Evolutionary conservation across 2,113 vertebrate species (phyloP).

Genomic region (Himantopus leucocephalus): DNA sequence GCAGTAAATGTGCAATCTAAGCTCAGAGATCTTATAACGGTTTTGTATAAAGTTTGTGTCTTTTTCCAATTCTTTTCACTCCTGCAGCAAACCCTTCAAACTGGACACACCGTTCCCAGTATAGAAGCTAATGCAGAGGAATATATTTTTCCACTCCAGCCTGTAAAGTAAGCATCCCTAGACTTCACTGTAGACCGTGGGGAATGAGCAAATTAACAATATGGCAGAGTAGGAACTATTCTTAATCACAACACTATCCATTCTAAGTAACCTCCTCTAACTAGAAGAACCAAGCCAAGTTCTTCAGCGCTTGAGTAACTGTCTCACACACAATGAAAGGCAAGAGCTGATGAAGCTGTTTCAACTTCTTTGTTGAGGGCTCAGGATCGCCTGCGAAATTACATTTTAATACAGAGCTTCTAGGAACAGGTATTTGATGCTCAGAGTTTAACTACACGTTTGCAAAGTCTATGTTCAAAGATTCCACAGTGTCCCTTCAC

Average conservation of each 20-base stretch:
- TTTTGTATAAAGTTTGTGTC: neutral
- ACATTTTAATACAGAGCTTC: neutral
- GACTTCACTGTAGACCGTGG: neutral
- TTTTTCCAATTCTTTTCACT: neutral
- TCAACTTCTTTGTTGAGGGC: neutral
- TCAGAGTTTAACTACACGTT: neutral
- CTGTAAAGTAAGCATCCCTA: neutral
- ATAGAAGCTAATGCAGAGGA: neutral
- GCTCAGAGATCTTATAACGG: neutral
- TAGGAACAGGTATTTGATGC: neutral
- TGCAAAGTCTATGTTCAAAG: neutral
- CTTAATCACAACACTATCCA: neutral
- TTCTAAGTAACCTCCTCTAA: neutral
- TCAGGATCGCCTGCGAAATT: neutral
- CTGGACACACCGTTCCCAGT: neutral
- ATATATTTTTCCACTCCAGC: neutral
- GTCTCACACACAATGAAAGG: neutral
- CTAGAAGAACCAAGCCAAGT: neutral
- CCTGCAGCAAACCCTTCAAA: neutral
- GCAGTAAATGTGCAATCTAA: neutral
- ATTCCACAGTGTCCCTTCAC: neutral
- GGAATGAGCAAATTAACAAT: neutral
- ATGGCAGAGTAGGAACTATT: neutral
- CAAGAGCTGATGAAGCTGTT: neutral
- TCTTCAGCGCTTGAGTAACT: neutral